Percentiles rank a stretch among this genome's conserved stretches.
These are phyloP conservation scores for Gadus macrocephalus DNA, from an alignment of 2,113 vertebrate species.

Conservation along the genomic window DNA sequence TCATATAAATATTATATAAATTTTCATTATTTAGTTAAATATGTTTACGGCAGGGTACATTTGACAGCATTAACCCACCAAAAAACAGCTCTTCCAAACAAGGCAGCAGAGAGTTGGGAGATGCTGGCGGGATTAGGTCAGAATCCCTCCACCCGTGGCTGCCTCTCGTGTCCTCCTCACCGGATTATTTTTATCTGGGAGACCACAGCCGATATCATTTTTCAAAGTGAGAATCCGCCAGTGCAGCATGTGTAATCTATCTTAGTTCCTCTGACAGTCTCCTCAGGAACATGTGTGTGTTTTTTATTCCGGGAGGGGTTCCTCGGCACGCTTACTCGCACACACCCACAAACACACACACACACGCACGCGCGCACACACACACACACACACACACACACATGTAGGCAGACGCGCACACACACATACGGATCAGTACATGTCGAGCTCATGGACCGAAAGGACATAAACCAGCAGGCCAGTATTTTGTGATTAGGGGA, in stretches of 20 bases:
- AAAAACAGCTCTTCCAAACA: slow-evolving; percentile 29
- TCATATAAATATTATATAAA: background rate
- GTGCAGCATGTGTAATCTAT: slow-evolving; percentile 76
- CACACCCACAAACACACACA: too few species aligned
- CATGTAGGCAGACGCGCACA: too few species aligned
- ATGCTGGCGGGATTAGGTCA: slow-evolving; percentile 69
- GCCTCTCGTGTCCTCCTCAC: slow-evolving; percentile 46
- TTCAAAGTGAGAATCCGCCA: slow-evolving; percentile 73
- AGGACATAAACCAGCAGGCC: slow-evolving; percentile 53
- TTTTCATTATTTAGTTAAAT: too few species aligned
- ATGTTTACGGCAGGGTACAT: too few species aligned
- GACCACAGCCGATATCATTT: slow-evolving; percentile 71
- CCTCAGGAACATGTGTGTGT: slow-evolving; percentile 67
- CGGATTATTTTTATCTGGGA: slow-evolving; percentile 74
- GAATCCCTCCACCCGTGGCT: slow-evolving; percentile 40
- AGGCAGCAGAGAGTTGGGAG: slow-evolving; percentile 57
- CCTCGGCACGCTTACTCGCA: slow-evolving; percentile 37
- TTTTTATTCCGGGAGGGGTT: slow-evolving; percentile 73
- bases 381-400: background rate
- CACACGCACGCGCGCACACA: slow-evolving; percentile 16
- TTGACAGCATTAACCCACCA: slow-evolving; percentile 39
- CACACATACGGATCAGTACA: slow-evolving; percentile 42
- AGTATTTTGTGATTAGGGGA: slow-evolving; percentile 68
- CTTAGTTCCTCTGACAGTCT: slow-evolving; percentile 74
- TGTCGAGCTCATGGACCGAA: slow-evolving; percentile 62